phyloP scores from a whole-genome alignment of 2,797 vertebrate species.

The Chaenodraco wilsoni region DNA sequence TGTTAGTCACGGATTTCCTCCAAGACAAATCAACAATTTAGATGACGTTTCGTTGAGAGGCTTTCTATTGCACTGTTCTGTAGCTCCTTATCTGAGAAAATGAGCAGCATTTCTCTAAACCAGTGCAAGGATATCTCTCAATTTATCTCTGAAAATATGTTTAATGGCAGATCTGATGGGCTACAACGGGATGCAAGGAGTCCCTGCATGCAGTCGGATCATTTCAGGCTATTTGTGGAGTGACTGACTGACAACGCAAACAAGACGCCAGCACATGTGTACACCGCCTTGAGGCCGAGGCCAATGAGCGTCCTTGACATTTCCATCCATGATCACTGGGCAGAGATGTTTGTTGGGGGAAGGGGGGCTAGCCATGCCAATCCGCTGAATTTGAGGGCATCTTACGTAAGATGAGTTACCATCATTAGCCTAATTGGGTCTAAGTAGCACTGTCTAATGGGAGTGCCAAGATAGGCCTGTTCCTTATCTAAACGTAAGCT shows the following conservation, averaged over 20 bases:
- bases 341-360: constrained; percentile 45
- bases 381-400: constrained; percentile 61
- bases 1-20: constrained; percentile 56
- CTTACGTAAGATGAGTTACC: constrained; percentile 65
- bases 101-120: constrained; percentile 9
- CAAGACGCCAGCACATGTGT: constrained; percentile 61
- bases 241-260: constrained; percentile 63
- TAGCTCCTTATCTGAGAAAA: constrained; percentile 26
- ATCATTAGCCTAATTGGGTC: constrained; percentile 74
- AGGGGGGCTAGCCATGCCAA: constrained; percentile 36
- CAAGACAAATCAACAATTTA: constrained; percentile 43
- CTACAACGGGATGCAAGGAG: constrained; percentile 14
- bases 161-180: constrained; percentile 41
- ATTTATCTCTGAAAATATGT: constrained; percentile 19
- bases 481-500: constrained; percentile 71
- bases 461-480: constrained; percentile 56
- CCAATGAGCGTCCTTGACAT: constrained; percentile 68
- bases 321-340: constrained; percentile 64
- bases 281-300: constrained; percentile 52
- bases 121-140: background rate
- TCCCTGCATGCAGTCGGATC: constrained; percentile 32
- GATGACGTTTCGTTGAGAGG: constrained; percentile 37
- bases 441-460: constrained; percentile 67
- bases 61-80: constrained; percentile 12
- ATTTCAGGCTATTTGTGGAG: constrained; percentile 55